Evolutionary conservation across 2,113 vertebrate species (phyloP).

Genomic region (Cyphomyrus discorhynchus): DNA sequence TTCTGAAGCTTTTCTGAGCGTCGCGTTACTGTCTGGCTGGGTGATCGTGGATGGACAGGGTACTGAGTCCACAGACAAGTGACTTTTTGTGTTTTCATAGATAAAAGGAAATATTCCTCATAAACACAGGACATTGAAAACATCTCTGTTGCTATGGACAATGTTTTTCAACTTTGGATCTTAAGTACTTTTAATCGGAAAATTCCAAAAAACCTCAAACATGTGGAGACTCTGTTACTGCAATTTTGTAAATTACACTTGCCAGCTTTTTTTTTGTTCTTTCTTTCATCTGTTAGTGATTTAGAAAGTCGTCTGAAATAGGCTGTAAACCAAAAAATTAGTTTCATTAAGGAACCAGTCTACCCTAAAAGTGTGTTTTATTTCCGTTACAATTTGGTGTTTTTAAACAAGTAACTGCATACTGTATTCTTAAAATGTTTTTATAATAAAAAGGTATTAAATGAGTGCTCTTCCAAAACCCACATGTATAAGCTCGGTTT

Average conservation of each 20-base stretch:
- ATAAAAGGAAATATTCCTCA: background rate
- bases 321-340: background rate
- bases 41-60: background rate
- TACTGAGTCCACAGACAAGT: background rate
- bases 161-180: background rate
- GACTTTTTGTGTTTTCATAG: background rate
- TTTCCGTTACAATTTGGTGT: background rate
- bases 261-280: constrained; percentile 12
- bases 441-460: background rate
- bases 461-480: background rate
- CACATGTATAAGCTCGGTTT: background rate
- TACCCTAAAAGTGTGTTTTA: background rate
- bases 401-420: background rate
- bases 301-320: constrained; percentile 1
- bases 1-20: constrained; percentile 60
- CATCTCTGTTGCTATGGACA: background rate
- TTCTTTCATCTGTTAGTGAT: background rate
- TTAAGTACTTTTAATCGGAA: constrained; percentile 7
- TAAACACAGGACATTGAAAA: background rate
- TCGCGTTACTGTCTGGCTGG: background rate
- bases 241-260: background rate
- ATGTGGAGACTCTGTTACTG: constrained; percentile 21
- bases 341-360: background rate
- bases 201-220: constrained; percentile 12
- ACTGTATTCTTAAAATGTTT: background rate